Base-by-base conservation (phyloP, 2,888 invertebrate genomes). In the Aphidoletes aphidimyza region DNA sequence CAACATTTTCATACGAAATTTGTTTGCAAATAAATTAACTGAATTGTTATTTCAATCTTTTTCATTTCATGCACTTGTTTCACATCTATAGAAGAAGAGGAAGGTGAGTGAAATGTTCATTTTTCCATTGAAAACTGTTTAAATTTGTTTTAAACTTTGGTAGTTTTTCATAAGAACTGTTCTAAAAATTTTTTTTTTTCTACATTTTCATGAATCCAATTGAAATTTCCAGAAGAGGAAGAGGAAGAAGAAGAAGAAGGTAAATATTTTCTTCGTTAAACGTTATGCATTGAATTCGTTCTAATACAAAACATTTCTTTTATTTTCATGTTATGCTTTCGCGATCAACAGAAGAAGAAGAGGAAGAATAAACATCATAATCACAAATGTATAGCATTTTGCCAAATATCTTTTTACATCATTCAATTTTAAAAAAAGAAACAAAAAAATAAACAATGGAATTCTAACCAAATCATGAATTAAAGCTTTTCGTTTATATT, bases 161-260 rank as follows among this genome's bases (percentile, higher is more conserved):
- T n/a, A n/a, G n/a, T n/a, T n/a, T n/a, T n/a, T n/a, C 8, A 42
- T 42, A 6, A 42, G 14, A 42, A 42, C 6, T 42, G 42, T n/a
- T 42, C 42, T 42, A 42, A 42, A 42, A 42, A 9, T 14, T 42
- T 6, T 42, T 42, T 42, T 42, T 42, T 42, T 42, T 14, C 6
- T 14, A 9, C 14, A 9, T 42, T 42, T 42, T 42, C 42, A 42
- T 42, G 42, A 6, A 42, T 42, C 42, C 14, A 6, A 42, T 42
- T 42, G 8, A 14, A 42, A 42, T 42, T 14, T 42, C 42, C 14
- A 69, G 89, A 89, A 45, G 90, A 90, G 39, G 90, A 90, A 47
- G 90, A 90, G 84, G 90, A 90, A 84, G 90, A 90, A 42, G 90
- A 90, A 85, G 89, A 89, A 85, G 89, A 89, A 85, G 89, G 89